These are phyloP conservation scores for Ischnus inquisitorius DNA, from an alignment of 2,888 invertebrate genomes.

Conservation along the genomic window DNA sequence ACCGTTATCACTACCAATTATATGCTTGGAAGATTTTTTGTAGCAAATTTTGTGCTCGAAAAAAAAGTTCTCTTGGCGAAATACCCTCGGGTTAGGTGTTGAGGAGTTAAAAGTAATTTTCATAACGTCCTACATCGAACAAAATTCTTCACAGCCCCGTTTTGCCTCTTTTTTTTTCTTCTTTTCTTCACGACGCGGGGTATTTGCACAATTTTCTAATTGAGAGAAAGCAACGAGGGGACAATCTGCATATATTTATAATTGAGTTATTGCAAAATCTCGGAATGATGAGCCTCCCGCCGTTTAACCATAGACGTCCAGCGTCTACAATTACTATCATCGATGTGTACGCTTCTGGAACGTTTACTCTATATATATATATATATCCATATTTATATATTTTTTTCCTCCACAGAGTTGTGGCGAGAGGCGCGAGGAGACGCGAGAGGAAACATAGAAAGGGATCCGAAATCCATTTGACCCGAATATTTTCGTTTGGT, in stretches of 20 bases:
- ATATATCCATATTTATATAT: slow-evolving; percentile 9
- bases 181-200: not conserved
- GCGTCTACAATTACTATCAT: slow-evolving; percentile 21
- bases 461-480: slow-evolving; percentile 75
- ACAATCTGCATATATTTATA: slow-evolving; percentile 10
- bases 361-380: slow-evolving; percentile 17
- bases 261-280: slow-evolving; percentile 37
- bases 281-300: slow-evolving; percentile 2
- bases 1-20: not conserved
- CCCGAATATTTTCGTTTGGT: slow-evolving; percentile 75
- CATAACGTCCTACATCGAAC: not conserved
- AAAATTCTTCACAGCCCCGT: not conserved
- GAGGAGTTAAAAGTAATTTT: not conserved
- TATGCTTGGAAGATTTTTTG: not conserved
- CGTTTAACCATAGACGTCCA: not conserved
- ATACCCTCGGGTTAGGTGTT: not conserved
- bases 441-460: slow-evolving; percentile 71
- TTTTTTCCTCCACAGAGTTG: slow-evolving; percentile 28
- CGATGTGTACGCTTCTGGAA: slow-evolving; percentile 20
- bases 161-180: not conserved
- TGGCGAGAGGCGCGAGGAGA: slow-evolving; percentile 54
- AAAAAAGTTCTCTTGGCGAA: not conserved
- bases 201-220: slow-evolving; percentile 24
- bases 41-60: not conserved
- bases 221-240: not conserved